A percentile compares a stretch with the other conserved stretches of the same genome.
phyloP scores from a whole-genome alignment of 1,140 invertebrate genomes.

The Drosophila nannoptera region DNA sequence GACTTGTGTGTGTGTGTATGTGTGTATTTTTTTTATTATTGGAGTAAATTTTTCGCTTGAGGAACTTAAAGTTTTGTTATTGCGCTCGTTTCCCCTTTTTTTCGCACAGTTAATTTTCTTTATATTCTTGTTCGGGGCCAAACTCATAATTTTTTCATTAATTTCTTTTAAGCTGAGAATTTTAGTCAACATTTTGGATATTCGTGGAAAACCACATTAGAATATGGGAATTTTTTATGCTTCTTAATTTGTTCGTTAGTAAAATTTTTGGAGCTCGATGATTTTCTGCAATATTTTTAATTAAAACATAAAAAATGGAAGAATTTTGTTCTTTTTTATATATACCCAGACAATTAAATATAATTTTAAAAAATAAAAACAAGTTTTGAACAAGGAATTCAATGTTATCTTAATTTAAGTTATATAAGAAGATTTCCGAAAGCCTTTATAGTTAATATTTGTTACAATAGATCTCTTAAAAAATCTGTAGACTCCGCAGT shows the following conservation, averaged over 20 bases:
- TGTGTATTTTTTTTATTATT: slow-evolving; percentile 56
- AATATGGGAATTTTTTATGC: slow-evolving; percentile 6
- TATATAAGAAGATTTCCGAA: no score
- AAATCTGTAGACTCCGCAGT: no score
- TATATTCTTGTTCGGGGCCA: slow-evolving; percentile 19
- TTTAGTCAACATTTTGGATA: slow-evolving; percentile 29
- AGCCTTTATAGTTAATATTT: no score
- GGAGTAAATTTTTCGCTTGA: slow-evolving; percentile 76
- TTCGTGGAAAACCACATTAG: slow-evolving; percentile 1
- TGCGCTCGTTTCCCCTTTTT: slow-evolving; percentile 67
- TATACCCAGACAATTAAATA: not conserved
- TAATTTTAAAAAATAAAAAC: not conserved
- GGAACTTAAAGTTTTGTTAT: slow-evolving; percentile 65
- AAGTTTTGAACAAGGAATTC: no score
- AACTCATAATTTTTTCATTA: slow-evolving; percentile 29
- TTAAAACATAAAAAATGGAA: no score
- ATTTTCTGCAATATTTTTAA: no score
- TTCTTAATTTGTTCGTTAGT: not conserved
- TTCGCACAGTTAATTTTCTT: slow-evolving; percentile 71
- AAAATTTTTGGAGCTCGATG: not conserved
- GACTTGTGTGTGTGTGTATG: slow-evolving; percentile 7
- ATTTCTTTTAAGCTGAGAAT: slow-evolving; percentile 23
- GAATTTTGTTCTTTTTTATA: no score
- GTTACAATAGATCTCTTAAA: no score
- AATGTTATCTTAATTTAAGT: no score